Conservation (phyloP, 2,888 invertebrate genomes). For the Drosophila phalerata region DNA sequence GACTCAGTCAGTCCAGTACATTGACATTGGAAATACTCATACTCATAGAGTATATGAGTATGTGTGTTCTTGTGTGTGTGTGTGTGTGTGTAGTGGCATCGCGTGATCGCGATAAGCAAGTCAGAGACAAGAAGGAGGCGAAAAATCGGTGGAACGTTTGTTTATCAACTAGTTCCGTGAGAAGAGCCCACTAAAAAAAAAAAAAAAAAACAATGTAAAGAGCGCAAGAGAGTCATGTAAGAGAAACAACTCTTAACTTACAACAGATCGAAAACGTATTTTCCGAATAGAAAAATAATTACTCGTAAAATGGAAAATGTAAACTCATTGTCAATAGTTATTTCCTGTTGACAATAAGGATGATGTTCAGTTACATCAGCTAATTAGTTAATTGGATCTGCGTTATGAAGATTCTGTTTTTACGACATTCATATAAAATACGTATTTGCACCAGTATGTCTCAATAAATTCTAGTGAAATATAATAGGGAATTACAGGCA, state of each 20-base stretch:
- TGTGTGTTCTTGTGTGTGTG: background rate
- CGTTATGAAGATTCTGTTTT: too few relatives aligned
- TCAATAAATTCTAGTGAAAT: conserved; percentile 10
- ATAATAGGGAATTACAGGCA: conserved; percentile 5
- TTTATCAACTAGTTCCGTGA: conserved; percentile 37
- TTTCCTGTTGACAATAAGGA: conserved; percentile 6
- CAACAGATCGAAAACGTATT: background rate
- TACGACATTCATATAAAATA: background rate
- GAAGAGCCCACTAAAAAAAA: conserved; percentile 2
- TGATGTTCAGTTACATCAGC: conserved; percentile 3
- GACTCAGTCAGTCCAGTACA: conserved; percentile 41
- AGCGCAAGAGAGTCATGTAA: conserved; percentile 23
- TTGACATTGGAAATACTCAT: conserved; percentile 48
- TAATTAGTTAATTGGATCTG: background rate
- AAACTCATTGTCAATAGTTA: background rate
- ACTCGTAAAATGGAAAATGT: background rate
- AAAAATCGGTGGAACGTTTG: conserved; percentile 20
- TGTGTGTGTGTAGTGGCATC: conserved; percentile 28
- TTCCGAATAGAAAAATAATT: background rate
- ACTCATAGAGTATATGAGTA: background rate
- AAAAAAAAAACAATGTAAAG: conserved; percentile 3
- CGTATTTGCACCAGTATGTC: background rate
- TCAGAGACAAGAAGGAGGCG: conserved; percentile 14
- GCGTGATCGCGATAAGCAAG: conserved; percentile 56
- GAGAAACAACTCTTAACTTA: conserved; percentile 7